Conservation (phyloP, 2,888 invertebrate species). For the Muschampia plurimacula region DNA sequence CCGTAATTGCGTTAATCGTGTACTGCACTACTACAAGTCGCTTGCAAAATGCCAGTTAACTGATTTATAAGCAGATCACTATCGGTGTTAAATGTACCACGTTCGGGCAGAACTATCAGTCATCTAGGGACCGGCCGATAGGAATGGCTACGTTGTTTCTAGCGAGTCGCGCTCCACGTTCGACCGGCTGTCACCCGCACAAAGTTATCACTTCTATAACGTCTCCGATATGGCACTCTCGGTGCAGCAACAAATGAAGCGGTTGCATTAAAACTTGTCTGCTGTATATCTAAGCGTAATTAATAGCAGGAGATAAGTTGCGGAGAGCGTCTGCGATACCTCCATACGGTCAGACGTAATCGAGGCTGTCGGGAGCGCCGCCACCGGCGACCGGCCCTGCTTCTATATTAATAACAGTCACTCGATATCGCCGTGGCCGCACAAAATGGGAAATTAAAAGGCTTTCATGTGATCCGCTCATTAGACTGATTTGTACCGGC, state of each 20-base stretch:
- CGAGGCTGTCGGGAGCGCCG: constrained; percentile 73
- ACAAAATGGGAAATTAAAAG: constrained; percentile 85
- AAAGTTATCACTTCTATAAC: constrained; percentile 77
- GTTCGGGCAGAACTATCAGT: constrained; percentile 62
- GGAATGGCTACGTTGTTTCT: constrained; percentile 29
- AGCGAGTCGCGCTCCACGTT: constrained; percentile 43
- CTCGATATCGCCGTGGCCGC: constrained; percentile 77
- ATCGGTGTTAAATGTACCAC: constrained; percentile 65
- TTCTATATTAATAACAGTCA: constrained; percentile 81
- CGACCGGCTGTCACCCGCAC: constrained; percentile 62
- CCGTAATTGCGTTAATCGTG: constrained; percentile 70
- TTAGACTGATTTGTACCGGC: constrained; percentile 80
- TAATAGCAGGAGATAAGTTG: constrained; percentile 82
- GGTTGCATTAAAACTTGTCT: constrained; percentile 85
- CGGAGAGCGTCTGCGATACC: constrained; percentile 71
- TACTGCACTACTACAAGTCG: constrained; percentile 54
- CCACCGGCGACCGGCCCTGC: constrained; percentile 67
- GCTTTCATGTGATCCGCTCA: constrained; percentile 81
- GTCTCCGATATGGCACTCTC: constrained; percentile 79
- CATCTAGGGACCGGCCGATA: constrained; percentile 54
- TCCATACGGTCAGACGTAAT: constrained; percentile 66
- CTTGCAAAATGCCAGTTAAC: constrained; percentile 66
- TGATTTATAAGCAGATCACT: constrained; percentile 70
- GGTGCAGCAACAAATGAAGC: constrained; percentile 81
- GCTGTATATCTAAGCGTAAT: constrained; percentile 80